Evolutionary conservation across 2,888 invertebrate species (phyloP).

Genomic region (Blomia tropicalis): DNA sequence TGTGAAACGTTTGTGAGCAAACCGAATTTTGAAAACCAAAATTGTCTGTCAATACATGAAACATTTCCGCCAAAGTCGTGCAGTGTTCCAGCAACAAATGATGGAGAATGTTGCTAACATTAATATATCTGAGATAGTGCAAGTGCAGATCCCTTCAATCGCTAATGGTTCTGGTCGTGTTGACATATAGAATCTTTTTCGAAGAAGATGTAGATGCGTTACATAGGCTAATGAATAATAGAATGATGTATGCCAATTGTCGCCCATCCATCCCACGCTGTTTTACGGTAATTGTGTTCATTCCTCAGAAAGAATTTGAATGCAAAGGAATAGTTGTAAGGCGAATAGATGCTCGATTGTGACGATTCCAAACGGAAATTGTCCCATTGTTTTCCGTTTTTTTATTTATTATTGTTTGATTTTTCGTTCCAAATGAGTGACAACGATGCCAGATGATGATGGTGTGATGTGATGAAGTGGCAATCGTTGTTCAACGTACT

Average conservation of each 20-base stretch:
- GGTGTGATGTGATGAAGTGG: background rate
- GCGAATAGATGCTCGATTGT: background rate
- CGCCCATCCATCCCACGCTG: conserved; percentile 82
- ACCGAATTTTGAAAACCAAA: conserved; percentile 88
- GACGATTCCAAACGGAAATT: background rate
- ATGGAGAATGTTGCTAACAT: conserved; percentile 74
- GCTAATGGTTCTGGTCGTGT: conserved; percentile 64
- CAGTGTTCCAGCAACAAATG: conserved; percentile 70
- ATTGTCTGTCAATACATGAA: conserved; percentile 67
- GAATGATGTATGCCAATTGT: conserved; percentile 87
- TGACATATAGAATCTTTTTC: conserved; percentile 85
- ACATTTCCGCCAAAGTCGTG: conserved; percentile 83
- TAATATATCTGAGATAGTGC: conserved; percentile 82
- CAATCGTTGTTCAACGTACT: too few relatives aligned
- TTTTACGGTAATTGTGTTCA: conserved; percentile 71
- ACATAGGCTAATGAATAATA: conserved; percentile 78
- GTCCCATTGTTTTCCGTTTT: background rate
- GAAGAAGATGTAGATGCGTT: conserved; percentile 79
- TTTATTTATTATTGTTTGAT: too few relatives aligned
- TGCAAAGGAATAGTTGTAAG: conserved; percentile 56
- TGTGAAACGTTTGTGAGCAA: conserved; percentile 71
- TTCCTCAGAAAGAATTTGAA: conserved; percentile 93
- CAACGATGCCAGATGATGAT: background rate
- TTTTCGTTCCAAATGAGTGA: too few relatives aligned
- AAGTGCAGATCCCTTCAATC: conserved; percentile 66